Evolutionary conservation across 1,140 invertebrate species (phyloP).

Genomic region (Polyergus mexicanus): DNA sequence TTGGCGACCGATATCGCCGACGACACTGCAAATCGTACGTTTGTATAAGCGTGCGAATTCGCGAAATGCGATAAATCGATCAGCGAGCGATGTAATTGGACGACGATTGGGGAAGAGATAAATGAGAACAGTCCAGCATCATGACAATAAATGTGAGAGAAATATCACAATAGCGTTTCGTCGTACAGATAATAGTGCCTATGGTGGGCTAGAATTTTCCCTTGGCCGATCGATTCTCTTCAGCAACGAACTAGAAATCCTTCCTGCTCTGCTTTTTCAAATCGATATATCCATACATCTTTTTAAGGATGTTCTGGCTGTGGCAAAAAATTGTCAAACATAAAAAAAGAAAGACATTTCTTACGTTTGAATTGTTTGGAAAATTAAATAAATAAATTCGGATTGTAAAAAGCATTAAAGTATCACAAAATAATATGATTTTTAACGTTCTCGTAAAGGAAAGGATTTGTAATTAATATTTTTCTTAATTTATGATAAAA

Average conservation of each 20-base stretch:
- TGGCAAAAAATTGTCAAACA: no score
- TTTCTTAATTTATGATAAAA: no score
- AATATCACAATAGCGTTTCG: conserved; percentile 24
- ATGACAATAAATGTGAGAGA: conserved; percentile 38
- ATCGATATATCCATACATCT: background rate
- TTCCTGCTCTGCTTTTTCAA: background rate
- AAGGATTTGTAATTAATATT: no score
- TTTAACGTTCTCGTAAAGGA: no score
- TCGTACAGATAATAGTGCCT: conserved; percentile 24
- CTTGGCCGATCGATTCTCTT: background rate
- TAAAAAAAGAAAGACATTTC: no score
- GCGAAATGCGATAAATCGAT: conserved; percentile 57
- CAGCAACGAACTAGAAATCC: background rate
- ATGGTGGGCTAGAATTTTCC: conserved; percentile 23
- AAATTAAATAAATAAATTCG: no score
- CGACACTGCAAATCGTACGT: conserved; percentile 42
- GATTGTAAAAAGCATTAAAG: no score
- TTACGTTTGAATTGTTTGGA: no score
- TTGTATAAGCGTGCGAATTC: conserved; percentile 11
- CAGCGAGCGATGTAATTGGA: conserved; percentile 42
- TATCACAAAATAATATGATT: no score
- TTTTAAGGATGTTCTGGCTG: no score
- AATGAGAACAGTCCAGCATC: conserved; percentile 13
- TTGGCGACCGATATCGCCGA: conserved; percentile 29
- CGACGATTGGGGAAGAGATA: conserved; percentile 14